Evolutionary conservation across 1,140 invertebrate genomes (phyloP).

Genomic region (Drosophila pallidifrons): DNA sequence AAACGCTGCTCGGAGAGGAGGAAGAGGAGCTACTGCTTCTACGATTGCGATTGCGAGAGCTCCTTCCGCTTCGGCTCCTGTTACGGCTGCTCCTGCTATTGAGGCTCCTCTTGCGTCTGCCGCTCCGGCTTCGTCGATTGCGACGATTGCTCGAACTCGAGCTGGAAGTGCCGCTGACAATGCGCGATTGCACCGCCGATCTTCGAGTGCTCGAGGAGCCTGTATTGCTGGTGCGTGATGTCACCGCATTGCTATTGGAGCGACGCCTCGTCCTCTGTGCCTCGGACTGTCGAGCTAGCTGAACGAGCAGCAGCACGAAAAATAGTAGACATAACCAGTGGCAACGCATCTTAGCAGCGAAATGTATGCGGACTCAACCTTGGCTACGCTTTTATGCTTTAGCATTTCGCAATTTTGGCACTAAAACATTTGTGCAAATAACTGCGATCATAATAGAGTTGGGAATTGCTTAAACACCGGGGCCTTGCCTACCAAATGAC

Average conservation of each 20-base stretch:
- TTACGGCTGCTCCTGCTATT: not conserved
- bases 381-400: constrained; percentile 61
- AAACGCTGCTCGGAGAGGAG: not conserved
- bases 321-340: constrained; percentile 55
- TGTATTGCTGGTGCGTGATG: constrained; percentile 21
- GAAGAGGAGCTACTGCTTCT: not conserved
- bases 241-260: constrained; percentile 6
- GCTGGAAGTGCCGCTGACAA: constrained; percentile 27
- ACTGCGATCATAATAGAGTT: constrained; percentile 29
- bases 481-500: constrained; percentile 28
- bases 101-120: no score
- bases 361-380: constrained; percentile 51
- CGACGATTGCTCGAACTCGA: not conserved
- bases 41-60: not conserved
- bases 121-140: not conserved
- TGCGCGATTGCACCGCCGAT: constrained; percentile 38
- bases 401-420: constrained; percentile 34
- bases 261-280: not conserved
- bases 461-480: not conserved
- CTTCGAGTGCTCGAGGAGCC: not conserved
- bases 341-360: constrained; percentile 50
- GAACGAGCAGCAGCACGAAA: constrained; percentile 42
- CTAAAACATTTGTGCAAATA: constrained; percentile 63
- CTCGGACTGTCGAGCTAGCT: constrained; percentile 18
- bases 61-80: not conserved